These are phyloP conservation scores for Pandion haliaetus DNA, from an alignment of 2,113 vertebrate species.

Conservation along the genomic window DNA sequence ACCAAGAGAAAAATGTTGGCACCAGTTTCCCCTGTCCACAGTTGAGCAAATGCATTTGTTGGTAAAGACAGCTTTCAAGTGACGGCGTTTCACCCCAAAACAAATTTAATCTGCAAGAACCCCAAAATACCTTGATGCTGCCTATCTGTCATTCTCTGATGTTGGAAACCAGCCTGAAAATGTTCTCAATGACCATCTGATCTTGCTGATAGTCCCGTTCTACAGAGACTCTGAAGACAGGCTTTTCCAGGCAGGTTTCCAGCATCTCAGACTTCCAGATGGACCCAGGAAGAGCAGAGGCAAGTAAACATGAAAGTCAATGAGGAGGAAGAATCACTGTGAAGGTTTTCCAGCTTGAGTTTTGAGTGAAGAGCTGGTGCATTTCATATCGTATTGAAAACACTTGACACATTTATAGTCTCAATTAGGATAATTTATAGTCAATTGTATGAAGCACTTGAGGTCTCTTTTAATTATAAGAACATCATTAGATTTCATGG, in stretches of 20 bases:
- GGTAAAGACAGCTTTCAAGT: neutral
- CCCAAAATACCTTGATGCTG: neutral
- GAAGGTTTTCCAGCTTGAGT: slow-evolving; percentile 11
- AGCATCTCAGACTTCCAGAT: slow-evolving; percentile 7
- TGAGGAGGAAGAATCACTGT: neutral
- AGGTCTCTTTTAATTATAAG: slow-evolving; percentile 61
- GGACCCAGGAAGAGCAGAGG: neutral
- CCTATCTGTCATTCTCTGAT: neutral
- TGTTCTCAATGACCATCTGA: neutral
- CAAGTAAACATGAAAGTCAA: slow-evolving; percentile 4
- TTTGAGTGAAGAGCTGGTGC: neutral
- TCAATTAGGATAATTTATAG: slow-evolving; percentile 55
- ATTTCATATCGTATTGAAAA: neutral
- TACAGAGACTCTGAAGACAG: neutral
- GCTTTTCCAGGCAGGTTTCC: slow-evolving; percentile 25
- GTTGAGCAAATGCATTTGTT: neutral
- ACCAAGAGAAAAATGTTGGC: neutral
- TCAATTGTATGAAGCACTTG: slow-evolving; percentile 25
- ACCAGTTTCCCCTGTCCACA: neutral
- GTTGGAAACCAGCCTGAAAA: slow-evolving; percentile 18
- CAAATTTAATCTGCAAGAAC: neutral
- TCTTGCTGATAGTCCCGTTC: neutral
- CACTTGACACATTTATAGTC: slow-evolving; percentile 6
- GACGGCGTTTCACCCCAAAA: neutral
- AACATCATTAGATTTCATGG: slow-evolving; percentile 58